Evolutionary conservation across 1,140 invertebrate genomes (phyloP).

Genomic region (Lepidotrigona ventralis): DNA sequence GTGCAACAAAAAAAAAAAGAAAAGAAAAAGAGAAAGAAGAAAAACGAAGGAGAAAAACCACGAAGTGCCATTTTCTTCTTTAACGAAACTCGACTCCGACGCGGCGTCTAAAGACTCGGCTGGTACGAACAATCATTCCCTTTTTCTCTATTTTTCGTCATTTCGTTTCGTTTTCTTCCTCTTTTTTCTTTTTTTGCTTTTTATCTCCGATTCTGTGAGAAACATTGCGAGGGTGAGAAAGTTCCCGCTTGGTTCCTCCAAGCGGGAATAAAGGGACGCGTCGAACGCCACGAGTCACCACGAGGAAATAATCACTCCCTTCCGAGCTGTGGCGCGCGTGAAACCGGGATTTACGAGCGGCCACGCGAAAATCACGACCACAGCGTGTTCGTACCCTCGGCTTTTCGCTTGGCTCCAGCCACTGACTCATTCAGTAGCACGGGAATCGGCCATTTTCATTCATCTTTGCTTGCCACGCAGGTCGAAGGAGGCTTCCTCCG

Average conservation of each 20-base stretch:
- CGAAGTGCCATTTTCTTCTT: neutral
- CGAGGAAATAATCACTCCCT: slow-evolving; percentile 53
- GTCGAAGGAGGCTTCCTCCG: neutral
- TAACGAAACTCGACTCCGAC: neutral
- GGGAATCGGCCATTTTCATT: slow-evolving; percentile 56
- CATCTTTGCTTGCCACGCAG: slow-evolving; percentile 35
- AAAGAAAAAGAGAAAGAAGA: neutral
- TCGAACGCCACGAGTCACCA: neutral
- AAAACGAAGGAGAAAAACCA: neutral
- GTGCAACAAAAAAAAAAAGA: too few species aligned
- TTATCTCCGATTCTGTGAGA: neutral
- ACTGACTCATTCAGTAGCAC: slow-evolving; percentile 40
- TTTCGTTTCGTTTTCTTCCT: too few species aligned
- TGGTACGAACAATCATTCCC: neutral
- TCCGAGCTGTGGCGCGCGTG: neutral
- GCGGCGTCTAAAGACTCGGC: neutral
- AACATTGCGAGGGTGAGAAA: neutral
- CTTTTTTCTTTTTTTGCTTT: neutral
- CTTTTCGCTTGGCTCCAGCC: neutral
- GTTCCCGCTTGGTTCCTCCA: too few species aligned
- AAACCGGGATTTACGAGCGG: slow-evolving; percentile 51
- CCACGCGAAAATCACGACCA: slow-evolving; percentile 53
- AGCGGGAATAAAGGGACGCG: neutral
- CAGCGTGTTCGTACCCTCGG: neutral
- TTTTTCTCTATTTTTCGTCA: neutral